Percentiles rank a stretch among this genome's conserved stretches.
Evolutionary conservation across 1,140 invertebrate species (phyloP).

Genomic region (Heliconius hewitsoni): DNA sequence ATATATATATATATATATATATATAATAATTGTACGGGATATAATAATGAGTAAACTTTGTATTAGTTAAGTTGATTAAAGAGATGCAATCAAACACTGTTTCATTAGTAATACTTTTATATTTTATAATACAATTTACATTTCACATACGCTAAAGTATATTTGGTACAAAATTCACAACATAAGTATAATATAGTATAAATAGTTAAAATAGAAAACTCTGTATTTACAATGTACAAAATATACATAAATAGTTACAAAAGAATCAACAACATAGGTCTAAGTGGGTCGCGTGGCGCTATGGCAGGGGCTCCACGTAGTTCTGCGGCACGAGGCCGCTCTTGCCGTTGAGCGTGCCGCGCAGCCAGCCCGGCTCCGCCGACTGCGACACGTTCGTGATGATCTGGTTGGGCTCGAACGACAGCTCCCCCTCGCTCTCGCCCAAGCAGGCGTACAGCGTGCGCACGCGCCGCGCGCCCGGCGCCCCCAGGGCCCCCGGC

Average conservation of each 20-base stretch:
- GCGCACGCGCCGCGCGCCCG: conserved; percentile 86
- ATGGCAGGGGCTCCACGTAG: conserved; percentile 94
- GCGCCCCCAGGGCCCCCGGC: conserved; percentile 34
- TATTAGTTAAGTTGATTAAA: conserved; percentile 20
- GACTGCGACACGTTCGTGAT: conserved; percentile 96
- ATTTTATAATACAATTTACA: conserved; percentile 49
- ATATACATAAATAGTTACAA: conserved; percentile 69
- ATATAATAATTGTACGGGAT: background rate
- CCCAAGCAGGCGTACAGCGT: conserved; percentile 97
- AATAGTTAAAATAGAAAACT: conserved; percentile 78
- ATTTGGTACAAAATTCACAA: conserved; percentile 80
- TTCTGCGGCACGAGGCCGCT: conserved; percentile 97
- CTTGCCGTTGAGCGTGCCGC: conserved; percentile 96
- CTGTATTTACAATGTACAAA: conserved; percentile 76
- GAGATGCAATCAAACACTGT: conserved; percentile 18
- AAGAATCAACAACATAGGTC: conserved; percentile 59
- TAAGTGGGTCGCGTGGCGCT: background rate
- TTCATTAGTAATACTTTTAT: conserved; percentile 40
- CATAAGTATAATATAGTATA: conserved; percentile 69
- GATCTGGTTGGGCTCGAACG: conserved; percentile 99
- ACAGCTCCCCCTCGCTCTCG: conserved; percentile 97
- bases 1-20: background rate
- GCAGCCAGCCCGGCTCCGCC: conserved; percentile 97
- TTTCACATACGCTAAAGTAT: conserved; percentile 56
- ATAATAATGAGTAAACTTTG: background rate